Evolutionary conservation across 2,113 vertebrate genomes (phyloP).

Genomic region (Dendrocopos noguchii): DNA sequence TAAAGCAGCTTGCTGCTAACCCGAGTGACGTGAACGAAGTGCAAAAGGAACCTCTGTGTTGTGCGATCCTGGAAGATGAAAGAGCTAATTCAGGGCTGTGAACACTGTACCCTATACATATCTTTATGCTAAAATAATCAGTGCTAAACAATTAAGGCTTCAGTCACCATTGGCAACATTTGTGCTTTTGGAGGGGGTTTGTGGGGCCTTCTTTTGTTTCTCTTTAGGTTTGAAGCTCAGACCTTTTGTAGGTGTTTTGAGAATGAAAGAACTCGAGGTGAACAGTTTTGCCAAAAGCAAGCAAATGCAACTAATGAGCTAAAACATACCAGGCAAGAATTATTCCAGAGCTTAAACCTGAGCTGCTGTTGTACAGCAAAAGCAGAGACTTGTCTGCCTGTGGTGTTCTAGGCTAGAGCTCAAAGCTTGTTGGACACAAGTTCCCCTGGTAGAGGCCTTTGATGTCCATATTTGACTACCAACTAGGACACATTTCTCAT

Average conservation of each 20-base stretch:
- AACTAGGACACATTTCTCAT: not conserved
- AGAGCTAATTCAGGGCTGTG: not conserved
- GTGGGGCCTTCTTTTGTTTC: not conserved
- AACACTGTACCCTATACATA: not conserved
- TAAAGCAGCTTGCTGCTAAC: not conserved
- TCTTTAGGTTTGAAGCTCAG: not conserved
- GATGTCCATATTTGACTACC: not conserved
- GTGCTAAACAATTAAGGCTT: not conserved
- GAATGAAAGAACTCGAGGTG: not conserved
- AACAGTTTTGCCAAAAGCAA: not conserved
- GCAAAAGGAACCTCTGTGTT: not conserved
- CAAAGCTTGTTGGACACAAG: not conserved
- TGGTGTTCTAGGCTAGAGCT: not conserved
- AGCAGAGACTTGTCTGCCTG: not conserved
- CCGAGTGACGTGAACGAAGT: not conserved
- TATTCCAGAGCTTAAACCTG: not conserved
- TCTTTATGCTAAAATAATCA: conserved; percentile 9
- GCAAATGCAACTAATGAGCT: not conserved
- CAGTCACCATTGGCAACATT: conserved; percentile 5
- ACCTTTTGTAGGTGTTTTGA: not conserved
- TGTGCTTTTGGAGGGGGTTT: conserved; percentile 16
- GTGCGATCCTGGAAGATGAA: not conserved
- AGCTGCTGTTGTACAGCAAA: not conserved
- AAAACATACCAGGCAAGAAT: not conserved
- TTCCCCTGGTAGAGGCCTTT: not conserved